Conservation (phyloP, 2,797 vertebrate species). For the Lithobates pipiens region DNA sequence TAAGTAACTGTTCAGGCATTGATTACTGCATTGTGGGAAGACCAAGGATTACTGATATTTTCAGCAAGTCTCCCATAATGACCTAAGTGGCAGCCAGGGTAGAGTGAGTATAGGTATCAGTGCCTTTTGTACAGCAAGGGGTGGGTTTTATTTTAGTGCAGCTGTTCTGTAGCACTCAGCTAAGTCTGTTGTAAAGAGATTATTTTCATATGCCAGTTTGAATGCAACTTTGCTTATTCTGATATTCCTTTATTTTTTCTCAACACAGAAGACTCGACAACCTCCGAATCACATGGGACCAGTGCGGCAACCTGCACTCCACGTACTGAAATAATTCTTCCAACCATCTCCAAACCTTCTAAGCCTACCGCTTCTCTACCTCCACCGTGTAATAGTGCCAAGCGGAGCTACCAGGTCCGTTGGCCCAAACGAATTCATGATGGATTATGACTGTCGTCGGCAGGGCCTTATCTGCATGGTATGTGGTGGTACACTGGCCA, state of each 20-base stretch:
- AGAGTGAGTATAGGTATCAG: no score
- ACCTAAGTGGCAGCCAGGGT: no score
- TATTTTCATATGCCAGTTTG: background rate
- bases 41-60: no score
- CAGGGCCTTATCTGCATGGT: constrained; percentile 88
- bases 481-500: constrained; percentile 83
- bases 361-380: constrained; percentile 69
- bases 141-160: no score
- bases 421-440: constrained; percentile 89
- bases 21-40: no score
- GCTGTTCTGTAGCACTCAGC: no score
- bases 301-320: constrained; percentile 7
- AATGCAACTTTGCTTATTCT: background rate
- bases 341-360: constrained; percentile 47
- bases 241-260: background rate
- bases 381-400: constrained; percentile 84
- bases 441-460: constrained; percentile 89
- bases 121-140: no score
- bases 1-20: no score
- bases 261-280: constrained; percentile 3
- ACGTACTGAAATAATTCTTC: constrained; percentile 60
- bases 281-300: constrained; percentile 17
- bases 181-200: background rate
- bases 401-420: constrained; percentile 87
- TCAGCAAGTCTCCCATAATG: no score